Evolutionary conservation across 2,797 vertebrate genomes (phyloP).

Genomic region (Paratrypauchen microcephalus): DNA sequence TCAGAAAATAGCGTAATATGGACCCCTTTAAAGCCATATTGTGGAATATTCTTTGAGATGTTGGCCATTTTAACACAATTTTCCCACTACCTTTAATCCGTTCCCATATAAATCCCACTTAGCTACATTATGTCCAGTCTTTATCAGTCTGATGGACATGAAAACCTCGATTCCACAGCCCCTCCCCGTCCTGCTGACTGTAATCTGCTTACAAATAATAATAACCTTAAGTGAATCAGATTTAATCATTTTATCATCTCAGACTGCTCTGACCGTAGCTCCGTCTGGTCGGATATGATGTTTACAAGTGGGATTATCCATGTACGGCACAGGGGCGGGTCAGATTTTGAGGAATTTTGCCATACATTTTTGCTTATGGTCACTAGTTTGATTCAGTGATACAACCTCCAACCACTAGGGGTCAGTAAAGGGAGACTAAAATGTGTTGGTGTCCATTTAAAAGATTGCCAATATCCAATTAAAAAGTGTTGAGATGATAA

Average conservation of each 20-base stretch:
- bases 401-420: background rate
- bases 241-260: slow-evolving; percentile 81
- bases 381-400: background rate
- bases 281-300: slow-evolving; percentile 34
- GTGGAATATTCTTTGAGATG: background rate
- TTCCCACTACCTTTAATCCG: background rate
- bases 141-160: slow-evolving; percentile 48
- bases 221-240: slow-evolving; percentile 78
- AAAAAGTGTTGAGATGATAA: too few relatives aligned
- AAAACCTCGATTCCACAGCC: slow-evolving; percentile 53
- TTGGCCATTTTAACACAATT: background rate
- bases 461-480: too few relatives aligned
- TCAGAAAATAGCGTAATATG: too few relatives aligned
- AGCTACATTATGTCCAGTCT: background rate
- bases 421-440: background rate
- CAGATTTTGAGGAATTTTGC: slow-evolving; percentile 3
- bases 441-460: background rate
- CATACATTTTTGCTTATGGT: background rate
- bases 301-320: background rate
- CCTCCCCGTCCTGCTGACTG: slow-evolving; percentile 54
- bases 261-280: slow-evolving; percentile 69
- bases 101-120: background rate
- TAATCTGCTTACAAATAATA: slow-evolving; percentile 79
- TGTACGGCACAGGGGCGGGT: background rate
- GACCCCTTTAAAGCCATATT: too few relatives aligned